These are phyloP conservation scores for Caenorhabditis sp. DNA, from an alignment of 2,888 invertebrate species.

Conservation along the genomic window DNA sequence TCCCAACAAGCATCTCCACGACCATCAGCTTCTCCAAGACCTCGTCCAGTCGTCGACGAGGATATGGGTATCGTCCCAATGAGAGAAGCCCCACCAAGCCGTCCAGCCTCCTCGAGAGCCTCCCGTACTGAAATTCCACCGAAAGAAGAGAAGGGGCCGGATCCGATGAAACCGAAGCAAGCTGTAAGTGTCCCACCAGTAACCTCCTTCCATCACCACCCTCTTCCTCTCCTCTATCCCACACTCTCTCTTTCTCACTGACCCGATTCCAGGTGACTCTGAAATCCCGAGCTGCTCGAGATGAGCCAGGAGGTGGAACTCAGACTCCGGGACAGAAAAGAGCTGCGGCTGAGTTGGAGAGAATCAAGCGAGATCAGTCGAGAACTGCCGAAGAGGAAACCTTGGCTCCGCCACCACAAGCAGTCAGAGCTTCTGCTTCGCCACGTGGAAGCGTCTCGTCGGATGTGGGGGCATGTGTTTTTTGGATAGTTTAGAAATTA, in stretches of 20 bases:
- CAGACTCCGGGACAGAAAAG: slow-evolving; percentile 80
- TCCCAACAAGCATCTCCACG: slow-evolving; percentile 53
- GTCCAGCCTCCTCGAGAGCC: slow-evolving; percentile 65
- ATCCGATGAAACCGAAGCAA: slow-evolving; percentile 81
- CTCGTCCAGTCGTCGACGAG: slow-evolving; percentile 76
- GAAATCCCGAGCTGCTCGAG: slow-evolving; percentile 72
- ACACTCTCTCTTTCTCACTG: slow-evolving; percentile 1
- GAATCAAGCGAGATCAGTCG: slow-evolving; percentile 78
- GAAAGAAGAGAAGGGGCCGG: slow-evolving; percentile 68
- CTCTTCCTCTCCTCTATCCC: neutral
- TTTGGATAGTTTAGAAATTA: slow-evolving; percentile 9
- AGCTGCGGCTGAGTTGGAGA: slow-evolving; percentile 81
- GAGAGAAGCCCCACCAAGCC: slow-evolving; percentile 58
- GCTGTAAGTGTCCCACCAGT: slow-evolving; percentile 64
- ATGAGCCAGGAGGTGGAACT: slow-evolving; percentile 74
- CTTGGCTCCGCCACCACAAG: slow-evolving; percentile 60
- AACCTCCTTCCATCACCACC: neutral
- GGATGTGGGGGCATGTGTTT: slow-evolving; percentile 59
- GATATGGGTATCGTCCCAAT: slow-evolving; percentile 80
- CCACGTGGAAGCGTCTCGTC: slow-evolving; percentile 65
- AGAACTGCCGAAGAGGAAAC: slow-evolving; percentile 66
- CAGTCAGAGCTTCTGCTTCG: slow-evolving; percentile 54
- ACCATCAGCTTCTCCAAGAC: slow-evolving; percentile 64
- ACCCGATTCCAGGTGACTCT: slow-evolving; percentile 68
- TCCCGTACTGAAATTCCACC: slow-evolving; percentile 70